These are phyloP conservation scores for Hylyphantes graminicola DNA, from an alignment of 1,140 invertebrate genomes.

Conservation along the genomic window DNA sequence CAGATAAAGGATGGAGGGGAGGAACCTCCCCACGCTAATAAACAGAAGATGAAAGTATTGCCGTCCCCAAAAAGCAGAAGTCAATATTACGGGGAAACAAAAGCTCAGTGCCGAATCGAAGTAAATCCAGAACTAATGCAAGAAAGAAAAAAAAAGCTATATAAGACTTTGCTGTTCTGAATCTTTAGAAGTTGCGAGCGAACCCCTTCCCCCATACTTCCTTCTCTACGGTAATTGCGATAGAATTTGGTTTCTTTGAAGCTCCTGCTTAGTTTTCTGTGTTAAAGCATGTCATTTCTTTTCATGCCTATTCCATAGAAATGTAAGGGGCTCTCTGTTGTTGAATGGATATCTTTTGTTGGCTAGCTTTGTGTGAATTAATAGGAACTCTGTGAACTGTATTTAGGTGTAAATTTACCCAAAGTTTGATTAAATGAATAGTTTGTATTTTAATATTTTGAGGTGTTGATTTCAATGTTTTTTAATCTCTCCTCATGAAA, in stretches of 20 bases:
- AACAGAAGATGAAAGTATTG: constrained; percentile 47
- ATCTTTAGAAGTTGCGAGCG: constrained; percentile 47
- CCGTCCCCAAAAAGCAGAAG: constrained; percentile 42
- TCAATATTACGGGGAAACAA: constrained; percentile 57
- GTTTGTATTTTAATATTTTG: no score
- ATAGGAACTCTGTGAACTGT: no score
- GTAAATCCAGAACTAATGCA: constrained; percentile 34
- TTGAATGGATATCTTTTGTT: constrained; percentile 1
- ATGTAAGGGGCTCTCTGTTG: background rate
- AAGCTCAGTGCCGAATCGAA: constrained; percentile 35
- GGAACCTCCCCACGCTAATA: constrained; percentile 22
- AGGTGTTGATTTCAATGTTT: no score
- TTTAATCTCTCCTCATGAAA: no score
- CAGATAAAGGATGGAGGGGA: no score
- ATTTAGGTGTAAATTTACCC: no score
- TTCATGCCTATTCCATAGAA: background rate
- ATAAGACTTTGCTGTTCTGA: background rate
- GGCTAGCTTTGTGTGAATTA: background rate
- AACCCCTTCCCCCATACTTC: background rate
- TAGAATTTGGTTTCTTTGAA: constrained; percentile 57
- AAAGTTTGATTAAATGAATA: no score
- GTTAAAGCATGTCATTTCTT: constrained; percentile 38
- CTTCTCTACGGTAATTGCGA: constrained; percentile 46
- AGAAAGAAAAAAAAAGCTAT: constrained; percentile 26
- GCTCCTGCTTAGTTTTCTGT: constrained; percentile 30